Evolutionary conservation across 1,140 invertebrate genomes (phyloP), one percentile per base, ranked within the genome.

Genomic region (Eueides isabella): DNA sequence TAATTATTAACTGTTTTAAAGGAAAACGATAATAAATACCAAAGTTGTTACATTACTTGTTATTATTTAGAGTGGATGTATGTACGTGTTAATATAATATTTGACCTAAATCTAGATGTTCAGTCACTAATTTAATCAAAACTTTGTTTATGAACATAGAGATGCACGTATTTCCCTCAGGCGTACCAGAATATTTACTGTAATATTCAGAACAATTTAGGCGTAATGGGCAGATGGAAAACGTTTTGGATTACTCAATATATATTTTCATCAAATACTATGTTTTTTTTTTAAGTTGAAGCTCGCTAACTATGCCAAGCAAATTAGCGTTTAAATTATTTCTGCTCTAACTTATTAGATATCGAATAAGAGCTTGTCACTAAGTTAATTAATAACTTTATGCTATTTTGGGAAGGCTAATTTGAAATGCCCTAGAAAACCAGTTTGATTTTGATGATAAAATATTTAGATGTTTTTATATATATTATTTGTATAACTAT

Each of bases 171-270:
- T 55, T 55, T 55, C 48, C 48, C 48, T 55, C 2, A 55, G 48
- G 48, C 48, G 48, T 26, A 9, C 26, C 48, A 26, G 48, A 48
- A 55, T 12, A 55, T 55, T 55, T 26, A 55, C 48, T 55, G 9
- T 55, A 55, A 55, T 55, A 55, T 55, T 55, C 19, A 55, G 19
- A 23, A 4, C 48, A 55, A 55, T 26, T 55, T 55, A 55, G 26
- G 48, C 48, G 48, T 55, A 26, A 55, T 23, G 48, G 9, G 3
- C 23, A 14, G 5, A 19, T 55, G 23, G 19, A 23, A 38, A 55
- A 55, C 23, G 11, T 55, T 23, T 2, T 26, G 9, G 2, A 55
- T 55, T 26, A 55, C 11, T 1, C 23, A 55, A 55, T 55, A 23
- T 23, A 12, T 55, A 11, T 35, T 35, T 0, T 5, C 14, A 41